Percentiles rank a stretch among this genome's conserved stretches.
phyloP scores from a whole-genome alignment of 2,797 vertebrate species.

The Peromyscus attwateri region DNA sequence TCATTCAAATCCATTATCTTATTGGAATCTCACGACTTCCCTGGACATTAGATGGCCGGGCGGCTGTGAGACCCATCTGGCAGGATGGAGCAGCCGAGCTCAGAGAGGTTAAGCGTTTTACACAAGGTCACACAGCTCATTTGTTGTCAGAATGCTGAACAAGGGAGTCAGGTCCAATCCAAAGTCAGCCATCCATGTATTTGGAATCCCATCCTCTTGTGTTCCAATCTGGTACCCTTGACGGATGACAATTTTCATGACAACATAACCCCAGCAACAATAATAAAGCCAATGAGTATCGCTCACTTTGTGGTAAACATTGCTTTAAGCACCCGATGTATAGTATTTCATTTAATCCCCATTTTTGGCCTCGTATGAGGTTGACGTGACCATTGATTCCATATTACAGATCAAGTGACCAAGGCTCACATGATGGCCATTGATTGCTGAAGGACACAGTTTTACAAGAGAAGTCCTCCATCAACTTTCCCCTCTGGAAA shows the following conservation, averaged over 20 bases:
- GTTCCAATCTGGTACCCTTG: not conserved
- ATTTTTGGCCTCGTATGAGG: not conserved
- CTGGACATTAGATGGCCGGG: constrained; percentile 33
- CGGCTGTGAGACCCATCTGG: constrained; percentile 67
- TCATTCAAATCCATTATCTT: constrained; percentile 72
- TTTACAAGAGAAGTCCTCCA: not conserved
- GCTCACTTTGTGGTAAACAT: not conserved
- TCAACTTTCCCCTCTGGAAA: not conserved
- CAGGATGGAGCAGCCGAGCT: not conserved
- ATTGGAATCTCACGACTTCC: constrained; percentile 61
- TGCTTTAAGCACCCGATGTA: not conserved
- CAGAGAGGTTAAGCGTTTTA: constrained; percentile 74
- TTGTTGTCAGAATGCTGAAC: not conserved
- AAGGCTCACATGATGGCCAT: not conserved
- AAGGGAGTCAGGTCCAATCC: constrained; percentile 9
- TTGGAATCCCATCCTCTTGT: not conserved
- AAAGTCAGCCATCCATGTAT: not conserved
- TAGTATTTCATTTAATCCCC: constrained; percentile 7
- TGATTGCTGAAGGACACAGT: not conserved
- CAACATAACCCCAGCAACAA: not conserved
- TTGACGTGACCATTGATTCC: not conserved
- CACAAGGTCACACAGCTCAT: constrained; percentile 76
- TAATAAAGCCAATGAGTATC: not conserved
- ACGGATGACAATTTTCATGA: not conserved
- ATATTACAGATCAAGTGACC: not conserved